Percentiles rank a stretch among this genome's conserved stretches.
phyloP scores from a whole-genome alignment of 2,113 vertebrate genomes.

The Indicator maculatus region DNA sequence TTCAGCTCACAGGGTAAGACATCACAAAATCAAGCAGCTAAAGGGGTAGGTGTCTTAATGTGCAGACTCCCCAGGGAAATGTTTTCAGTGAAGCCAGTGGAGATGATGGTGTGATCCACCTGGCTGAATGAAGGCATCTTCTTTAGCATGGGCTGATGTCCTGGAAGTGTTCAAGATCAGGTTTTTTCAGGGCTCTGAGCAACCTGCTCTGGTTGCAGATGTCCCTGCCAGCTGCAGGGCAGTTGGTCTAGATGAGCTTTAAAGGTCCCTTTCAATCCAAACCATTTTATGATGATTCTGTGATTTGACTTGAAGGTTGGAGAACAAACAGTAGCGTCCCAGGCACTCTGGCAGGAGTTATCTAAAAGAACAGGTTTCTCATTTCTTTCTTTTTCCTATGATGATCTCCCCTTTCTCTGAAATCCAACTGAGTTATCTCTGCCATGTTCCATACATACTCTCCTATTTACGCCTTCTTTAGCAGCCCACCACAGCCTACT shows the following conservation, averaged over 20 bases:
- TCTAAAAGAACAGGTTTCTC: not conserved
- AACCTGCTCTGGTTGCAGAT: too few species aligned
- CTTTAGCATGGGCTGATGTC: not conserved
- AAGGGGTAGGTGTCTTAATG: rapidly evolving
- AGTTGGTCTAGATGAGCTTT: too few species aligned
- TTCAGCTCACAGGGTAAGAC: not conserved
- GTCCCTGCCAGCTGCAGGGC: too few species aligned
- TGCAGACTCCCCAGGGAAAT: not conserved
- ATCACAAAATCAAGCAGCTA: not conserved
- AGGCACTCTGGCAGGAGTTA: not conserved
- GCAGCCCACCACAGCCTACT: not conserved
- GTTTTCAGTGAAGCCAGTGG: not conserved
- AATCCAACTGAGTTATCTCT: not conserved
- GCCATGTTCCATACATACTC: not conserved
- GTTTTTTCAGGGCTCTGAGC: too few species aligned
- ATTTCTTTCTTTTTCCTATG: not conserved
- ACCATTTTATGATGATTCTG: too few species aligned
- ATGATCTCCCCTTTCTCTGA: not conserved
- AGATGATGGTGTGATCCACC: not conserved
- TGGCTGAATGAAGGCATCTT: not conserved
- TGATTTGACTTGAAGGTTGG: not conserved
- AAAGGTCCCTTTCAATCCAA: too few species aligned
- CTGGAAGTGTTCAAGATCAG: too few species aligned
- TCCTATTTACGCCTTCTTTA: not conserved
- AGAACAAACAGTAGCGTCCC: not conserved